Conservation (phyloP, 2,113 vertebrate species). For the Eudorcas thomsonii region DNA sequence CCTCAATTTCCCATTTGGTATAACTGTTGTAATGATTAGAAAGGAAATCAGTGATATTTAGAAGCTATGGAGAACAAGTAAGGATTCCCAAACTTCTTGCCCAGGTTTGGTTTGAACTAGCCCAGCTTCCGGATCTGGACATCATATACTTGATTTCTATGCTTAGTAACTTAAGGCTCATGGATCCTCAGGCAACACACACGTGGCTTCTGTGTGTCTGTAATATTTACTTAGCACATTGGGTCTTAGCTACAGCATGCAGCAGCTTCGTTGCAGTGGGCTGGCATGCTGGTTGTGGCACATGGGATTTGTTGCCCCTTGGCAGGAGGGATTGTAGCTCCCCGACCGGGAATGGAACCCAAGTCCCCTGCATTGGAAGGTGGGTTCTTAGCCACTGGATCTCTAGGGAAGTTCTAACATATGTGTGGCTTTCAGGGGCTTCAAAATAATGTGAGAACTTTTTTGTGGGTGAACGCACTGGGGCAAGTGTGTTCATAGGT, state of each 20-base stretch:
- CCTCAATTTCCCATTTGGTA: background rate
- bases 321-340: background rate
- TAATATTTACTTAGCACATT: too few relatives aligned
- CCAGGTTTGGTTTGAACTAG: background rate
- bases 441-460: background rate
- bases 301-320: background rate
- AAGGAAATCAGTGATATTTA: background rate
- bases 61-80: background rate
- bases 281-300: background rate
- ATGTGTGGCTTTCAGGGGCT: background rate
- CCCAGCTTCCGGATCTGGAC: background rate
- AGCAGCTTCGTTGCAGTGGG: background rate
- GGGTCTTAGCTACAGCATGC: background rate
- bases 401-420: background rate
- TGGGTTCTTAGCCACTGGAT: background rate
- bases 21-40: background rate
- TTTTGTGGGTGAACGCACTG: background rate
- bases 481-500: background rate
- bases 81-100: background rate
- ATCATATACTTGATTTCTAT: background rate
- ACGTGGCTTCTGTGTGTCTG: rapidly evolving
- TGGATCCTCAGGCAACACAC: background rate
- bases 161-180: background rate
- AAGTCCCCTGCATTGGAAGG: too few relatives aligned
- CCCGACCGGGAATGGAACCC: background rate